These are phyloP conservation scores for Ibycter americanus DNA, from an alignment of 2,797 vertebrate genomes.

Conservation along the genomic window DNA sequence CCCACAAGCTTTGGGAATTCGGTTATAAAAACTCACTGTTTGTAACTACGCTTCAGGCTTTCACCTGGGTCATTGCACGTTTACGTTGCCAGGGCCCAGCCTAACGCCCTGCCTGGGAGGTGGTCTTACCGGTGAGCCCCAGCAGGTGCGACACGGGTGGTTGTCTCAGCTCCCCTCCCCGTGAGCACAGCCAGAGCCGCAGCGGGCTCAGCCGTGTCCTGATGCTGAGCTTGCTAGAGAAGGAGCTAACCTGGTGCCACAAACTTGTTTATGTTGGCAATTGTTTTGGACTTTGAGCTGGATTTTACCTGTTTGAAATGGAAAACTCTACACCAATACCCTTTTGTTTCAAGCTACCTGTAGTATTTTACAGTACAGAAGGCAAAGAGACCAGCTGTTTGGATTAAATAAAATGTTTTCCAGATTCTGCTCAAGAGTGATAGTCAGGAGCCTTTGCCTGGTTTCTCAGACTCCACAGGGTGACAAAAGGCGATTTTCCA, in stretches of 20 bases:
- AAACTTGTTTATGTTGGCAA: background rate
- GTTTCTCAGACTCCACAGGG: background rate
- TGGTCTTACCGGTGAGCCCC: background rate
- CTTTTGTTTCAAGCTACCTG: background rate
- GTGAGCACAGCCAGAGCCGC: background rate
- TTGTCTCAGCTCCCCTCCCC: background rate
- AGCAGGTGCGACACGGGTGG: background rate
- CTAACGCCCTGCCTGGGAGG: background rate
- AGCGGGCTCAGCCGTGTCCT: accelerated
- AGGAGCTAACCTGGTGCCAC: background rate
- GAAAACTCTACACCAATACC: background rate
- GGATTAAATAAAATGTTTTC: background rate
- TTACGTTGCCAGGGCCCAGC: background rate
- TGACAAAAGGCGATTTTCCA: background rate
- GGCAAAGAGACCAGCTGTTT: background rate
- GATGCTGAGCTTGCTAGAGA: background rate
- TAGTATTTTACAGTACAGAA: background rate
- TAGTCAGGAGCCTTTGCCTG: background rate
- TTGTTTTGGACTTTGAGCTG: background rate
- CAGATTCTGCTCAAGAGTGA: background rate
- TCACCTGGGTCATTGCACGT: accelerated
- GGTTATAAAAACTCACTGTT: background rate
- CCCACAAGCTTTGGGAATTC: background rate
- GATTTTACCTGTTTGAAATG: background rate
- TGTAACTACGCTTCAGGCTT: background rate